Percentiles rank a stretch among this genome's conserved stretches.
phyloP scores from a whole-genome alignment of 2,888 invertebrate genomes.

The Mactromeris polynyma region DNA sequence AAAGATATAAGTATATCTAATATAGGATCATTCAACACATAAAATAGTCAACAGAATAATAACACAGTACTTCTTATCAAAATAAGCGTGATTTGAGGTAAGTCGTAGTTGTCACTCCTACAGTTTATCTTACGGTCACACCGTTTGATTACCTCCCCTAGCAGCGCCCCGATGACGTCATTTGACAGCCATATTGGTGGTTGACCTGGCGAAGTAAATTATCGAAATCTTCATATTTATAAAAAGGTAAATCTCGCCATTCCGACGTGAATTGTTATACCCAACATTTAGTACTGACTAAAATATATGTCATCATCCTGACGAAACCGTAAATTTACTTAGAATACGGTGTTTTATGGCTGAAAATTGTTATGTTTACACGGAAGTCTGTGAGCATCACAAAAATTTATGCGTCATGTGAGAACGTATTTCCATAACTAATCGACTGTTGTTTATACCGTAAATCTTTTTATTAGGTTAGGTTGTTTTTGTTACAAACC shows the following conservation, averaged over 20 bases:
- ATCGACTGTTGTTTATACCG: neutral
- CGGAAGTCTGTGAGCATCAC: conserved; percentile 47
- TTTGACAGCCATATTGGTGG: conserved; percentile 71
- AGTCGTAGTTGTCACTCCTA: neutral
- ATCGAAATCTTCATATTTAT: conserved; percentile 31
- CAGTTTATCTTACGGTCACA: neutral
- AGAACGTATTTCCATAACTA: conserved; percentile 31
- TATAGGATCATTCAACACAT: too few relatives aligned
- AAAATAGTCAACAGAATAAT: too few relatives aligned
- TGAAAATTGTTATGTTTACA: conserved; percentile 41
- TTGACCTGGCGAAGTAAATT: conserved; percentile 65
- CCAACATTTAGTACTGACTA: neutral
- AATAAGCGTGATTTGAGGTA: too few relatives aligned
- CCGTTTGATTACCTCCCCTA: conserved; percentile 51
- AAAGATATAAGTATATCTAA: too few relatives aligned
- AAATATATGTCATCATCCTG: neutral
- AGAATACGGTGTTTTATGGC: neutral
- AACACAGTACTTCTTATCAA: too few relatives aligned
- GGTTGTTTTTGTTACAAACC: neutral
- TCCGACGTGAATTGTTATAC: neutral
- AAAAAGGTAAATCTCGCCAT: conserved; percentile 45
- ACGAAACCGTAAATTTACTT: neutral
- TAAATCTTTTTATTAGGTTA: neutral
- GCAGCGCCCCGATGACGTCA: conserved; percentile 67
- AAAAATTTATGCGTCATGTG: conserved; percentile 63